phyloP scores from a whole-genome alignment of 2,113 vertebrate species.

The Gymnocephalus cernua region DNA sequence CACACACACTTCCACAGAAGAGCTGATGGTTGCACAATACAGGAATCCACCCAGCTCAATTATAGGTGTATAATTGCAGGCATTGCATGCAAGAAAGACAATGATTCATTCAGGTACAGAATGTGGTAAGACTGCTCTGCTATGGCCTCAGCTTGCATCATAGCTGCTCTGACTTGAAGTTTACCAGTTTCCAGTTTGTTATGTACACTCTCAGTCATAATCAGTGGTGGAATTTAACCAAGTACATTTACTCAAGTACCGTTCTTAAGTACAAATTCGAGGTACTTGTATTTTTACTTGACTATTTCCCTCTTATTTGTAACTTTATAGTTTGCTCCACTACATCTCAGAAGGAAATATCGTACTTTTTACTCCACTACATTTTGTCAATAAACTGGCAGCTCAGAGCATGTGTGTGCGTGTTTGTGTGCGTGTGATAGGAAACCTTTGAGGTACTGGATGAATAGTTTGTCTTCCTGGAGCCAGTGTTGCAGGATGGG shows the following conservation, averaged over 20 bases:
- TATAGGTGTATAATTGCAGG: neutral
- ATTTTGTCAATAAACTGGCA: neutral
- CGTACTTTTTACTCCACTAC: too few relatives aligned
- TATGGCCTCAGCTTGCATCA: neutral
- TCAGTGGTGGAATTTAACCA: too few relatives aligned
- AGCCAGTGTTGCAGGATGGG: slow-evolving; percentile 76
- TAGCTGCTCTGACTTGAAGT: neutral
- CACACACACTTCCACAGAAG: too few relatives aligned
- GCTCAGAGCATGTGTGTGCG: neutral
- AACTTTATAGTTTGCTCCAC: too few relatives aligned
- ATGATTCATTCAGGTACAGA: neutral
- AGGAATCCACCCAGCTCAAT: slow-evolving; percentile 3
- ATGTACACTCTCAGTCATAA: neutral
- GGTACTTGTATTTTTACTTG: too few relatives aligned
- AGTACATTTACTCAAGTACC: too few relatives aligned
- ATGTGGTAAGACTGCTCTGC: neutral
- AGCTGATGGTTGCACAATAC: neutral
- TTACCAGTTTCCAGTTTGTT: neutral
- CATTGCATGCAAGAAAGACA: neutral
- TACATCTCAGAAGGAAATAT: too few relatives aligned
- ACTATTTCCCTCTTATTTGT: too few relatives aligned
- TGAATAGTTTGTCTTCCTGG: slow-evolving; percentile 72
- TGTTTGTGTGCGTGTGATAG: slow-evolving; percentile 29
- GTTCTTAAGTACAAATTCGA: too few relatives aligned
- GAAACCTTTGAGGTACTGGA: slow-evolving; percentile 68